A percentile compares a stretch with the other conserved stretches of the same genome.
These are phyloP conservation scores for Campopleginae sp. DNA, from an alignment of 2,888 invertebrate species.

Conservation along the genomic window DNA sequence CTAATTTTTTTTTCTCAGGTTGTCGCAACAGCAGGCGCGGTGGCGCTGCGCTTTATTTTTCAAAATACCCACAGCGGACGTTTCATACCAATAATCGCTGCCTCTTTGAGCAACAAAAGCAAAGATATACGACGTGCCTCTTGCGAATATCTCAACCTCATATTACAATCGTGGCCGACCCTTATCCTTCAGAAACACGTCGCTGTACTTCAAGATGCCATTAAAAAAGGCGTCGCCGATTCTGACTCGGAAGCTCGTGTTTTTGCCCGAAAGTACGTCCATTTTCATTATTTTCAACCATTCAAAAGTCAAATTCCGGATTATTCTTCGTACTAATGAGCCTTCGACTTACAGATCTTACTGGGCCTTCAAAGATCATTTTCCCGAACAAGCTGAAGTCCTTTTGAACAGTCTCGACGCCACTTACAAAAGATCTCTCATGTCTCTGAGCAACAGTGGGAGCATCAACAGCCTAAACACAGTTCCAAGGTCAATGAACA, in stretches of 20 bases:
- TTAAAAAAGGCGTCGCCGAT: constrained; percentile 95
- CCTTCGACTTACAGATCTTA: constrained; percentile 88
- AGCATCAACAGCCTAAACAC: constrained; percentile 85
- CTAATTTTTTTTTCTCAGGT: constrained; percentile 85
- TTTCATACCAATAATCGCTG: constrained; percentile 91
- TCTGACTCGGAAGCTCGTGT: constrained; percentile 96
- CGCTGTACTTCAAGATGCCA: constrained; percentile 91
- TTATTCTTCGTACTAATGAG: too few species aligned
- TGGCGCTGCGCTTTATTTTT: constrained; percentile 95
- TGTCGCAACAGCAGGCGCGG: constrained; percentile 94
- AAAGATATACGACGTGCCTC: constrained; percentile 93
- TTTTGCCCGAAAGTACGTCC: constrained; percentile 90
- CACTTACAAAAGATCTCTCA: constrained; percentile 89
- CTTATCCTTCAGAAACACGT: constrained; percentile 93
- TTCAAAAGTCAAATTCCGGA: neutral
- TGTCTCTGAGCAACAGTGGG: constrained; percentile 87
- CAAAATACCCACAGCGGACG: constrained; percentile 92
- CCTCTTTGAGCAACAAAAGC: constrained; percentile 93
- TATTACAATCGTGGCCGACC: constrained; percentile 95
- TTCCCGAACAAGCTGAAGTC: constrained; percentile 95
- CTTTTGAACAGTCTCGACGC: constrained; percentile 93
- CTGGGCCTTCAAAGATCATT: constrained; percentile 95
- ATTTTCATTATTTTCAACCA: constrained; percentile 30
- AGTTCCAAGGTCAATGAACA: constrained; percentile 82
- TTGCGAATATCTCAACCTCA: constrained; percentile 93